These are phyloP conservation scores for Tamandua tetradactyla DNA, from an alignment of 2,797 vertebrate species.

Conservation along the genomic window DNA sequence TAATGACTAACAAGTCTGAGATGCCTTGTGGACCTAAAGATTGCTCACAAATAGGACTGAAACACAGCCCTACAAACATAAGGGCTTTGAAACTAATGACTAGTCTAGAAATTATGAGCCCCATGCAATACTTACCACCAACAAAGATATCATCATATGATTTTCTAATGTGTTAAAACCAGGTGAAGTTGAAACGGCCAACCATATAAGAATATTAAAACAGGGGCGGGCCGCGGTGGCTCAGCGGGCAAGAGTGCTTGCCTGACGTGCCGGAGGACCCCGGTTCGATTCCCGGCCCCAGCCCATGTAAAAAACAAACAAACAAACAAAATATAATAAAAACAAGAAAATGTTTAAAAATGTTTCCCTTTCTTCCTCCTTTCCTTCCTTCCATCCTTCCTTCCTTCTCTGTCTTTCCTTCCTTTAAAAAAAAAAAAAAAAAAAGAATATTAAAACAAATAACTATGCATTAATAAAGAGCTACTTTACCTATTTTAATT, in stretches of 20 bases:
- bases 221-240: too few relatives aligned
- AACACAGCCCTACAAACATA: not conserved
- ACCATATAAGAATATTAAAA: constrained; percentile 1
- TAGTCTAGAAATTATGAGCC: not conserved
- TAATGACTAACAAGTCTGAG: not conserved
- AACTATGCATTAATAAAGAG: not conserved
- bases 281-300: too few relatives aligned
- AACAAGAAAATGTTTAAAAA: too few relatives aligned
- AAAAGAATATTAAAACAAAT: constrained; percentile 33
- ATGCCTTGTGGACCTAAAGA: not conserved
- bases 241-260: too few relatives aligned
- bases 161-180: not conserved
- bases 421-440: too few relatives aligned
- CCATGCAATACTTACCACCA: not conserved
- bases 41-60: not conserved
- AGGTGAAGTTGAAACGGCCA: not conserved
- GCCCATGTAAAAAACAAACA: too few relatives aligned
- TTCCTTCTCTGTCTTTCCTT: too few relatives aligned
- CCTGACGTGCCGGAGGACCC: too few relatives aligned
- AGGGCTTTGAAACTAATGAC: not conserved
- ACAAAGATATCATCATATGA: not conserved
- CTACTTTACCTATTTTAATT: not conserved
- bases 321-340: too few relatives aligned
- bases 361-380: too few relatives aligned
- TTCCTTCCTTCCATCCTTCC: too few relatives aligned